These are phyloP conservation scores for Microcaecilia unicolor DNA, from an alignment of 2,797 vertebrate species.

Conservation along the genomic window DNA sequence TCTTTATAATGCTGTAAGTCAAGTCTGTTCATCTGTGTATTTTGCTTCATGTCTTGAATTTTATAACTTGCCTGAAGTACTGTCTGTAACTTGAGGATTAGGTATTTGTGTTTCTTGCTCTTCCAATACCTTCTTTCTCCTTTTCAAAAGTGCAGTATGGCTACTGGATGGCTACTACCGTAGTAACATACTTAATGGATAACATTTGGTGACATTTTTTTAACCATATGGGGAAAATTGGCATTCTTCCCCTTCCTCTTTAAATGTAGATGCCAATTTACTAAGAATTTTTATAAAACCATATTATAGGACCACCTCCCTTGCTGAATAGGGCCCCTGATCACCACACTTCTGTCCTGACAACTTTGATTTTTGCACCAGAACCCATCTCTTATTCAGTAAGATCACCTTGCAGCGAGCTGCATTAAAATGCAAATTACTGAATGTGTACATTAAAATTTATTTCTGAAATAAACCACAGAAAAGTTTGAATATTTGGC, in stretches of 20 bases:
- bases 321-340: no score
- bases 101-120: constrained; percentile 41
- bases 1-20: not conserved
- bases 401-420: constrained; percentile 47
- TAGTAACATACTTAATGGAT: not conserved
- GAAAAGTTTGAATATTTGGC: constrained; percentile 61
- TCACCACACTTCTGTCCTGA: no score
- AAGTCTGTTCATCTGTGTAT: not conserved
- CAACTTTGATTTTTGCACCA: constrained; percentile 51
- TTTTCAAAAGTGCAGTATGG: no score
- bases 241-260: constrained; percentile 27
- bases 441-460: constrained; percentile 36
- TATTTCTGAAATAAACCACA: constrained; percentile 42
- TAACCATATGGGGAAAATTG: constrained; percentile 23
- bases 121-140: constrained; percentile 40
- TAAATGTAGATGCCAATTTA: no score
- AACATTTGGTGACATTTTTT: constrained; percentile 16
- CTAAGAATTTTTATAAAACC: no score
- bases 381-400: constrained; percentile 23
- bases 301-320: no score
- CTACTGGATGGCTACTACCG: not conserved
- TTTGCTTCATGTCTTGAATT: constrained; percentile 1
- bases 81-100: constrained; percentile 37
- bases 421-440: constrained; percentile 51
- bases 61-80: constrained; percentile 27